Percentiles rank a stretch among this genome's conserved stretches.
Conservation (phyloP, 2,113 vertebrate species). For the Syngnathus typhle region DNA sequence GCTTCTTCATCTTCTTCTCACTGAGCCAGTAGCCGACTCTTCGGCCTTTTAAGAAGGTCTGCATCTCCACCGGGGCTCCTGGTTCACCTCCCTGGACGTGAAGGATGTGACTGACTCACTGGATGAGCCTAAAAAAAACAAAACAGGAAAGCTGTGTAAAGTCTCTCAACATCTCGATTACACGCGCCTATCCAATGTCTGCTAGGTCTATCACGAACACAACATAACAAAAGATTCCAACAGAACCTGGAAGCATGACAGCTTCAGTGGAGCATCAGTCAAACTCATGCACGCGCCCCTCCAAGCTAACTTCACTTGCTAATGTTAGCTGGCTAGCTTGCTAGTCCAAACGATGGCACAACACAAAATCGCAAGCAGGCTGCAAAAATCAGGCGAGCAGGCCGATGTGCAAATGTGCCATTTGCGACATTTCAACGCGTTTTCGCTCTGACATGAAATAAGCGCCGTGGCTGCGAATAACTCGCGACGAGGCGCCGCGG, state of each 20-base stretch:
- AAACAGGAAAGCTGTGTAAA: constrained; percentile 30
- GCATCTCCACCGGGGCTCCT: constrained; percentile 72
- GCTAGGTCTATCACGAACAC: background rate
- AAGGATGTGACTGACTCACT: constrained; percentile 36
- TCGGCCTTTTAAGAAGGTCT: constrained; percentile 92
- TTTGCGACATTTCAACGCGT: background rate
- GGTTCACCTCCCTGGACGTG: constrained; percentile 16
- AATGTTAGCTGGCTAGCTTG: constrained; percentile 54
- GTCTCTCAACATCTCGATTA: constrained; percentile 8
- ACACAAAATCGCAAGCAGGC: constrained; percentile 19
- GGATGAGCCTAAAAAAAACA: constrained; percentile 37
- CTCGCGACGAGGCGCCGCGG: constrained; percentile 26
- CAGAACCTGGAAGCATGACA: background rate
- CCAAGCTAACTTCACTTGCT: constrained; percentile 50
- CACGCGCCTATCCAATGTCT: background rate
- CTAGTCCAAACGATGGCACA: constrained; percentile 35
- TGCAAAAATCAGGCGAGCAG: background rate
- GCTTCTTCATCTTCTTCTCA: constrained; percentile 97
- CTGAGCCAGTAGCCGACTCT: constrained; percentile 96
- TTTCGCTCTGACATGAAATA: constrained; percentile 13
- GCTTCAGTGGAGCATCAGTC: constrained; percentile 32
- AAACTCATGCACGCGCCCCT: constrained; percentile 9
- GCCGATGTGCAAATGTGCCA: too few relatives aligned
- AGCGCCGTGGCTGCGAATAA: constrained; percentile 21
- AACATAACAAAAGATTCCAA: background rate